Evolutionary conservation across 2,888 invertebrate genomes (phyloP), one percentile per base, ranked within the genome.

Genomic region (Orthosia gracilis): DNA sequence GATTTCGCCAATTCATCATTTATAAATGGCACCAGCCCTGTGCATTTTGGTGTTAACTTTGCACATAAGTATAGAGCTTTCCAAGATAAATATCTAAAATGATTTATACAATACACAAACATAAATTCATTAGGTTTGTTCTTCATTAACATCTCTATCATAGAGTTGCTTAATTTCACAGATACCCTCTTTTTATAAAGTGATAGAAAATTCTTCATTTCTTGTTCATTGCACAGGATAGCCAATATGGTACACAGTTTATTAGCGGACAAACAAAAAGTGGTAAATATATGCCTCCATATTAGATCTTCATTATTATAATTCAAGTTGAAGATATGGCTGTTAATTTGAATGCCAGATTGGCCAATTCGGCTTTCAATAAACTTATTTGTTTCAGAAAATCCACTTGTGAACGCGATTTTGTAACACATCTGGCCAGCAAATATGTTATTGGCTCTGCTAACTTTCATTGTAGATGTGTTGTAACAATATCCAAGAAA

Each of bases 161-260:
- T 94, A 45, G 91, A 84, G 87, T 94, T 95, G 76, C 93, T 90
- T 45, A 96, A 88, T 91, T 93, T 95, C 0, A 96, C 94, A 31
- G 92, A 89, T n/a, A 96, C 95, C 84, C 90, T 93, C 80, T 90
- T 93, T 83, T 96, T 96, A 70, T 94, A 96, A 15, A 95, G 62
- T 31, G 82, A 65, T 7, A 96, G 82, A 85, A 92, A 92, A 66
- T 88, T 88, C 2, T 83, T 78, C 89, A 94, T 94, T 57, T 94
- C 92, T 23, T 84, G 84, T 50, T 91, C 90, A 69, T 92, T 85
- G 76, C 94, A 94, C n/a, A 94, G 71, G 64, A 96, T 80, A 12
- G 95, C 92, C 67, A 96, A 83, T 65, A 96, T 95, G 13, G 96
- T 95, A 67, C 96, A 96, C 75, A 96, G 94, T 87, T 96, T 96